These are phyloP conservation scores for Myzus persicae DNA, from an alignment of 1,140 invertebrate genomes.

Conservation along the genomic window DNA sequence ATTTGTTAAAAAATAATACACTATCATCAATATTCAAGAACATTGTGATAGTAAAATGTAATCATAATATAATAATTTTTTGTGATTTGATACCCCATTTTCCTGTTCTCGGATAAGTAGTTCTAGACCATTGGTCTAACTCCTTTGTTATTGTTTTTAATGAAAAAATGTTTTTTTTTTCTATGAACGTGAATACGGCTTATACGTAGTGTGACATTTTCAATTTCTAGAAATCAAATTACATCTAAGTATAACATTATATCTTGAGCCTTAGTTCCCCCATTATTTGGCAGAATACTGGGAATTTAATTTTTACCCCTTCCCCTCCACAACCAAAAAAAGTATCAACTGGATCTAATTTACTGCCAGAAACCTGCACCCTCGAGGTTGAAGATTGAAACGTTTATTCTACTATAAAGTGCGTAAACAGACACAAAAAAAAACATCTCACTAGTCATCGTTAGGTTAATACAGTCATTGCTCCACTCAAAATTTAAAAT, in stretches of 20 bases:
- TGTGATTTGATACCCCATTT: background rate
- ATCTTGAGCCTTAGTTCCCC: no score
- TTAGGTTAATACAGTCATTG: background rate
- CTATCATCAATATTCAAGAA: background rate
- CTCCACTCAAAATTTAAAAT: background rate
- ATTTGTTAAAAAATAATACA: background rate
- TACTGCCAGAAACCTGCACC: background rate
- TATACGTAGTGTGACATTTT: background rate
- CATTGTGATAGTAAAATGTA: background rate
- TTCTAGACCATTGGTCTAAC: background rate
- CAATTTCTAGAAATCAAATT: background rate
- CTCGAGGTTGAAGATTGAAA: background rate
- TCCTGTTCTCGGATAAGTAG: rapidly evolving
- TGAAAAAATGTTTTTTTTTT: background rate
- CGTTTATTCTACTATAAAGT: background rate
- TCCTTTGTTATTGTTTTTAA: background rate
- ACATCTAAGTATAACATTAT: background rate
- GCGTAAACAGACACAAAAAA: background rate
- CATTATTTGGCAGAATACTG: background rate
- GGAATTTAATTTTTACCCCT: no score
- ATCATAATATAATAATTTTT: background rate
- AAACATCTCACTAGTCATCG: background rate
- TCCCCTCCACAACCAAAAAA: background rate
- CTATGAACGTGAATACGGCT: no score
- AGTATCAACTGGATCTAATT: background rate